These are phyloP conservation scores for Myocastor coypus DNA, from an alignment of 2,113 vertebrate species.

Conservation along the genomic window DNA sequence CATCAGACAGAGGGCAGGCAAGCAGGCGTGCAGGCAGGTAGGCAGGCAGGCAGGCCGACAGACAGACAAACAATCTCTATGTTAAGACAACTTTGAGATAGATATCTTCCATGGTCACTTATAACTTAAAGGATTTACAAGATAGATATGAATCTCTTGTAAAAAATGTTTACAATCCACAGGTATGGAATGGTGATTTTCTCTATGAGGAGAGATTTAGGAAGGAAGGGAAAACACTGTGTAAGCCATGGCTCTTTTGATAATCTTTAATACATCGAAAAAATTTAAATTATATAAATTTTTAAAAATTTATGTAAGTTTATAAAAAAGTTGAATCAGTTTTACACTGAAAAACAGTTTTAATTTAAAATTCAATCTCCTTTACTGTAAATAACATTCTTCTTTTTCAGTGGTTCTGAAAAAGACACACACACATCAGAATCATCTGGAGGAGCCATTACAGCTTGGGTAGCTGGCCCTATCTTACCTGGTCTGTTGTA, in stretches of 20 bases:
- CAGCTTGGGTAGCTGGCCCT: background rate
- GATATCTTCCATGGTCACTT: background rate
- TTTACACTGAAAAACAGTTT: background rate
- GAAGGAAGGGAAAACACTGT: background rate
- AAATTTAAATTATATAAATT: background rate
- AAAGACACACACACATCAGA: background rate
- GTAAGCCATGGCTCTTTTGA: background rate
- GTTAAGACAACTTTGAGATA: background rate
- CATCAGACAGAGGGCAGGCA: background rate
- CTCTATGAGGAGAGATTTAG: background rate
- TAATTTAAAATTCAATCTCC: background rate
- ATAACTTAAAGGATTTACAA: background rate
- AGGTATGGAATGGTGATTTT: background rate
- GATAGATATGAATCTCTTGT: background rate
- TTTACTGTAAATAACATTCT: background rate
- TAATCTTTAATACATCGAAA: background rate
- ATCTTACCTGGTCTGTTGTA: background rate
- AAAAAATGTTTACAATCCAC: background rate
- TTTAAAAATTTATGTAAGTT: no score
- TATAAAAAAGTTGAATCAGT: background rate
- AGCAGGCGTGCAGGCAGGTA: background rate
- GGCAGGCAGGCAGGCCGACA: background rate
- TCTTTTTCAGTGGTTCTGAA: background rate
- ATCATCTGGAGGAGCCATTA: rapidly evolving
- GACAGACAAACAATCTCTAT: background rate